Evolutionary conservation across 2,797 vertebrate genomes (phyloP).

Genomic region (Pseudopleuronectes americanus): DNA sequence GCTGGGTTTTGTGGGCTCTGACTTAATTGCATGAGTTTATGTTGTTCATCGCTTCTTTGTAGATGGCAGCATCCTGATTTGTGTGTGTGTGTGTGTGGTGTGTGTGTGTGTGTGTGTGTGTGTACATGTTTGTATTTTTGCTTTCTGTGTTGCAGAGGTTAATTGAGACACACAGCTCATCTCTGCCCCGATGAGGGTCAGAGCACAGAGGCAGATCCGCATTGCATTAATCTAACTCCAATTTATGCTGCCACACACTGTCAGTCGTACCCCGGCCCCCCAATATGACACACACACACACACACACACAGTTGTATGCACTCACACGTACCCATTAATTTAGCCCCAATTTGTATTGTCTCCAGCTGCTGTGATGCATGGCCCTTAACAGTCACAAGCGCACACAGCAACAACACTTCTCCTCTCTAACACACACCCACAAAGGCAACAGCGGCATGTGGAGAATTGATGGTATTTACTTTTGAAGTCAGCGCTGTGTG

Average conservation of each 20-base stretch:
- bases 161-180: conserved; percentile 84
- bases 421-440: conserved; percentile 19
- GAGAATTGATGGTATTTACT: conserved; percentile 38
- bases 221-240: conserved; percentile 82
- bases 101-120: conserved; percentile 3
- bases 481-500: conserved; percentile 21
- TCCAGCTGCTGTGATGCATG: conserved; percentile 67
- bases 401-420: conserved; percentile 4
- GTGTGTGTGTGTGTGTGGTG: conserved; percentile 32
- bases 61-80: conserved; percentile 39
- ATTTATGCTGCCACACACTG: conserved; percentile 83
- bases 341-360: conserved; percentile 76
- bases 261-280: conserved; percentile 63
- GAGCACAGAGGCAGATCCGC: conserved; percentile 79
- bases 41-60: conserved; percentile 2
- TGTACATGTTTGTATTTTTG: conserved; percentile 47
- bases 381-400: conserved; percentile 39
- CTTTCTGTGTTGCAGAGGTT: conserved; percentile 72
- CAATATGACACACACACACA: conserved; percentile 21
- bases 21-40: conserved; percentile 22
- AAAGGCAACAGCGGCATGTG: conserved; percentile 13
- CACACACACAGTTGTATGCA: conserved; percentile 10
- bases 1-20: not conserved
- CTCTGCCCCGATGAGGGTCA: conserved; percentile 83
- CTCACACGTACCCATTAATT: conserved; percentile 70